Evolutionary conservation across 2,888 invertebrate species (phyloP), one percentile per base, ranked within the genome.

Genomic region (Lasius platythorax): DNA sequence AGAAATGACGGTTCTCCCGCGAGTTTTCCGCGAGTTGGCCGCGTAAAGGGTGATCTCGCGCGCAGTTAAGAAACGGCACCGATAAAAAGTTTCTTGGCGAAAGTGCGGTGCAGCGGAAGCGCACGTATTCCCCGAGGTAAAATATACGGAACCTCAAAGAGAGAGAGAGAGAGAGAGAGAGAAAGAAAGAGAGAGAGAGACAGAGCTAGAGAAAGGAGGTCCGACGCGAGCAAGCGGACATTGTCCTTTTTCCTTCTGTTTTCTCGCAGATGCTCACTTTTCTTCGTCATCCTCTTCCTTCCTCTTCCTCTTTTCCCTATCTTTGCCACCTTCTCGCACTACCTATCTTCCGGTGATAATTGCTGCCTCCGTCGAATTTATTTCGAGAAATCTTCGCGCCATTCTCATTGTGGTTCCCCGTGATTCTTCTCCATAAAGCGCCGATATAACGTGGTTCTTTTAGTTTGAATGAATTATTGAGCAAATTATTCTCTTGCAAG

Each of bases 61-160:
- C 78, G 28, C 58, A 37, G 82, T 87, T 83, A 82, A 87, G 81
- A 58, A 87, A 61, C 74, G 56, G 15, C 63, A n/a, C 70, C 63
- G 85, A 85, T 87, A 87, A 87, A 87, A 87, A 87, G 58, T 87
- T 87, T 78, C 87, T 67, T 43, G 85, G 75, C 79, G 76, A 75
- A 85, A 86, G 84, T 63, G 63, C 75, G 64, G 28, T 50, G 74
- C 82, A 43, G 76, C 70, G 30, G 46, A 53, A 33, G 70, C 33
- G 46, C 63, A 79, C 81, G 79, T 85, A 85, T 78, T 87, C 83
- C 83, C 83, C 43, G 46, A 75, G 83, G 75, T 85, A 63, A 81
- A 73, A 76, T 83, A 58, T 83, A 82, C 73, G 76, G 82, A 63
- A 66, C 40, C 50, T 53, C 56, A 9, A 50, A 43, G 37, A 56